These are phyloP conservation scores for Pandemis heparana DNA, from an alignment of 2,888 invertebrate genomes.

Conservation along the genomic window DNA sequence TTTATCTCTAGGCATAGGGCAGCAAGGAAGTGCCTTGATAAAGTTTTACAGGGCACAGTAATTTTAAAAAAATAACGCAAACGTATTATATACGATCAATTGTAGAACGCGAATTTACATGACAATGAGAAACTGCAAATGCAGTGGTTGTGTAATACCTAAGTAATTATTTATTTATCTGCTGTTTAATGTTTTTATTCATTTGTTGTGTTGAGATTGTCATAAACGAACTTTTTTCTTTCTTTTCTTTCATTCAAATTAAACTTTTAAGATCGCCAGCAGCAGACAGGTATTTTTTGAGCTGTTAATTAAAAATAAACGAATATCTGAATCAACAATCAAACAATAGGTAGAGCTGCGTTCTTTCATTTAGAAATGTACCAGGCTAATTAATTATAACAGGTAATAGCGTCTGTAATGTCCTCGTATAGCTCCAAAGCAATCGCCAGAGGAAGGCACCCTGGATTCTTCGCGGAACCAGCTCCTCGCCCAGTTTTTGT, in stretches of 20 bases:
- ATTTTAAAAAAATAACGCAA: not conserved
- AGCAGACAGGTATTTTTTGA: too few relatives aligned
- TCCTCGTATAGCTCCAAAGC: constrained; percentile 13
- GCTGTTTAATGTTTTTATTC: too few relatives aligned
- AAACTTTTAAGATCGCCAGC: too few relatives aligned
- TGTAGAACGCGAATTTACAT: not conserved
- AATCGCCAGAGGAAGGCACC: constrained; percentile 49
- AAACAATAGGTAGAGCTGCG: not conserved
- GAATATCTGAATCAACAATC: not conserved
- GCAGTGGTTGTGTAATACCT: not conserved
- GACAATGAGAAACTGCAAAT: not conserved
- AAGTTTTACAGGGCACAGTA: not conserved
- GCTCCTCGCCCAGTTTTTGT: constrained; percentile 72
- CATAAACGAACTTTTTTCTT: too few relatives aligned
- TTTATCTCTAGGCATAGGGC: not conserved
- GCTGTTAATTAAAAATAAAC: too few relatives aligned
- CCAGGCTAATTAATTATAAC: not conserved
- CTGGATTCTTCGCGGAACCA: constrained; percentile 77
- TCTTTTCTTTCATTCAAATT: too few relatives aligned
- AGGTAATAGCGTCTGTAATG: constrained; percentile 3
- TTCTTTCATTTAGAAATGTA: not conserved
- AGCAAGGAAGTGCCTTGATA: not conserved
- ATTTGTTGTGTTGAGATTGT: too few relatives aligned
- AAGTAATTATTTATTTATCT: too few relatives aligned
- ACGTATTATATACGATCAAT: not conserved